Percentiles rank a stretch among this genome's conserved stretches.
Evolutionary conservation across 2,888 invertebrate genomes (phyloP).

Genomic region (Melieria crassipennis): DNA sequence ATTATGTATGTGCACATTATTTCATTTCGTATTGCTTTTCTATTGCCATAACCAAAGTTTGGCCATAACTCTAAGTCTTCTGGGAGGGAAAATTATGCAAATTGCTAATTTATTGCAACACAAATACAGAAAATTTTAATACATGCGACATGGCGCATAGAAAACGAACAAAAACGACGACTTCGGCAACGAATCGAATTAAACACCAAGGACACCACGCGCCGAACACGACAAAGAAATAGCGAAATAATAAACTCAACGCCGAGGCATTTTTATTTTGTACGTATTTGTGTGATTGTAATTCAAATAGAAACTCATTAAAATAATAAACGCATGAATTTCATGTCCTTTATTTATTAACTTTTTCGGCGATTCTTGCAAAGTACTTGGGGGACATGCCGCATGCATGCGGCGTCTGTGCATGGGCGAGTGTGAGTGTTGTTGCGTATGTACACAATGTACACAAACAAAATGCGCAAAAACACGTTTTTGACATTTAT

Average conservation of each 20-base stretch:
- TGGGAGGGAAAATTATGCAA: slow-evolving; percentile 32
- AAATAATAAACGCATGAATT: slow-evolving; percentile 35
- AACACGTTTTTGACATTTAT: slow-evolving; percentile 55
- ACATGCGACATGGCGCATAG: background rate
- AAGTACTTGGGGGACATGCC: too few relatives aligned
- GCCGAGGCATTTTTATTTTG: slow-evolving; percentile 14
- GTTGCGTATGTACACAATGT: background rate
- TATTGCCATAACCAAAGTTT: background rate
- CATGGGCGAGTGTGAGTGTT: background rate
- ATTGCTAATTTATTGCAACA: slow-evolving; percentile 33
- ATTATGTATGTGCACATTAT: too few relatives aligned
- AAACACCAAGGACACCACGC: background rate
- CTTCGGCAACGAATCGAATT: background rate
- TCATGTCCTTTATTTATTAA: background rate
- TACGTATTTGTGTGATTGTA: slow-evolving; percentile 23
- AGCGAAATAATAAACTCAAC: slow-evolving; percentile 17
- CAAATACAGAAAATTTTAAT: background rate
- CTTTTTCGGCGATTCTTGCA: background rate
- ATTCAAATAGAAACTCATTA: slow-evolving; percentile 36
- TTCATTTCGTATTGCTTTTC: too few relatives aligned
- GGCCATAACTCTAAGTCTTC: slow-evolving; percentile 23
- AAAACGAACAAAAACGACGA: background rate
- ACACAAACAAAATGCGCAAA: slow-evolving; percentile 21
- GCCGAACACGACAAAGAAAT: slow-evolving; percentile 14
- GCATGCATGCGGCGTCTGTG: background rate